Base-by-base conservation (phyloP, 1,140 invertebrate genomes). In the Drosophila tristis region DNA sequence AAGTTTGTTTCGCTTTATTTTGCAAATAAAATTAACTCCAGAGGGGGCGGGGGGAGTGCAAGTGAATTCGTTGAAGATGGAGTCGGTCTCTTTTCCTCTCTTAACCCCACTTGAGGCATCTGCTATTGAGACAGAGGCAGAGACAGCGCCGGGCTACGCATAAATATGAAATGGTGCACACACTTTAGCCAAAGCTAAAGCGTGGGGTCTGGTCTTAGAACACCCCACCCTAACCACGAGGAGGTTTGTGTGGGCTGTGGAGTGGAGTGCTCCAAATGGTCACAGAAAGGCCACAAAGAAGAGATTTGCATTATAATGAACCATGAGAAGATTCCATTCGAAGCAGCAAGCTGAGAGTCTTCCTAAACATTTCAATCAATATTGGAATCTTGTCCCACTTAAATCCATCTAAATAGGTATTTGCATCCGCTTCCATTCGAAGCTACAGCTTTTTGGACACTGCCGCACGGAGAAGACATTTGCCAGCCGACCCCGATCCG, bases 1-100 rank as follows among this genome's bases (percentile, higher is more conserved):
- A 89, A 89, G 84, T 89, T 84, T 84, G 84, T 76, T 82, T 87
- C 84, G 80, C 82, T 89, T 87, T 89, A 89, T 89, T 89, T 89
- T 89, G 85, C 84, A 89, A 89, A 89, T 89, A 89, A 89, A 89
- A 89, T 89, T 89, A 89, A 90, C 84, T 89, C 79, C 67, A 75
- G 60, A 77, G 74, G 53, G 39, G 64, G 2, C 42, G 67, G 74
- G 65, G 67, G 66, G 89, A 89, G 84, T 89, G 84, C 80, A 85
- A 85, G 80, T 84, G 80, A 84, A 78, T 78, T 72, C n/a, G 63
- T 75, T 58, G 58, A 16, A 63, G 59, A 62, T 85, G 80, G 55
- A 70, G 74, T 85, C 44, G 5, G 13, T 35, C 35, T 35, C 25
- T 11, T 29, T 16, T 16, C 31, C 47, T 25, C 15, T 16, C 43